Conservation (phyloP, 2,113 vertebrate species). For the Chlamydotis undulata region DNA sequence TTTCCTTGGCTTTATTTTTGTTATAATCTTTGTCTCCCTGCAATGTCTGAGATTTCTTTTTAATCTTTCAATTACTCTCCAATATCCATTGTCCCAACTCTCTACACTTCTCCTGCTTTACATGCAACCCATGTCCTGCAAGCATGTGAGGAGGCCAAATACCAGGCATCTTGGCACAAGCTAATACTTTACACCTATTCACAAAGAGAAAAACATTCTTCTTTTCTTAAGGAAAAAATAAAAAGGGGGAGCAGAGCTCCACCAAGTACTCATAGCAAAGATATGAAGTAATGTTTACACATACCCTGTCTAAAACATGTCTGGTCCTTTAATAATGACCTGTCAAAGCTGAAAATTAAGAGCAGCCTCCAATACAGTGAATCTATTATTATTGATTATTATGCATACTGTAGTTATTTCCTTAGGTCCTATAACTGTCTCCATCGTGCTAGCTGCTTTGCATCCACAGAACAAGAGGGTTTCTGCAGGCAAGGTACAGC, state of each 20-base stretch:
- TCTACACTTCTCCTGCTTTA: constrained; percentile 45
- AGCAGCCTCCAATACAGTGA: background rate
- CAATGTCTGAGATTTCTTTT: constrained; percentile 9
- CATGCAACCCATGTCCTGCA: constrained; percentile 50
- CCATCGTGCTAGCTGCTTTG: background rate
- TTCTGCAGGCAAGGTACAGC: background rate
- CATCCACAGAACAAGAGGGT: rapidly evolving
- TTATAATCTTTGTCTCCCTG: constrained; percentile 19
- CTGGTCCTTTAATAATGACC: constrained; percentile 43
- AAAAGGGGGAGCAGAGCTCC: constrained; percentile 7
- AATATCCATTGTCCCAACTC: constrained; percentile 27
- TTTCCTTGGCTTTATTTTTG: constrained; percentile 10
- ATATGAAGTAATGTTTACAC: constrained; percentile 65
- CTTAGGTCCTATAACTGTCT: background rate
- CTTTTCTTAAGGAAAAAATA: constrained; percentile 42
- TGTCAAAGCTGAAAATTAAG: constrained; percentile 31
- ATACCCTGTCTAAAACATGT: constrained; percentile 44
- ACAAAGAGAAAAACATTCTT: constrained; percentile 62
- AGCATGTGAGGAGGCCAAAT: constrained; percentile 55
- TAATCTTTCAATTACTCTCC: constrained; percentile 30
- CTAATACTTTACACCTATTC: constrained; percentile 59
- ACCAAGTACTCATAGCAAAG: constrained; percentile 45
- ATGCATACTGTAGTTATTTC: background rate
- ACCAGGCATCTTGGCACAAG: constrained; percentile 64
- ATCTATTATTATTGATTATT: background rate